phyloP scores from a whole-genome alignment of 2,113 vertebrate species.

The Psettodes erumei region DNA sequence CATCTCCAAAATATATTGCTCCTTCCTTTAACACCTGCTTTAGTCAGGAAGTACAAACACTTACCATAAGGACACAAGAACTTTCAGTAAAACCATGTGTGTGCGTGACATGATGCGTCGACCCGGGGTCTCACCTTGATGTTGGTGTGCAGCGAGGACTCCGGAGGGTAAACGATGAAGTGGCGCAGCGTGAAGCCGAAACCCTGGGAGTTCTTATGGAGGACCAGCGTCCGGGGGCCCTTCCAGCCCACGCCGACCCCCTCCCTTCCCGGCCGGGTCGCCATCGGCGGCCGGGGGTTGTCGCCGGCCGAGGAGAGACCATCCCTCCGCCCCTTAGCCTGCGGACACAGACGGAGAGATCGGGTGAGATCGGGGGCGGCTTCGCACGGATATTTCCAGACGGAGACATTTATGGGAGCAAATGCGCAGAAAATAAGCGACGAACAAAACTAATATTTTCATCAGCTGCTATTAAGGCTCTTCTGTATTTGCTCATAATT shows the following conservation, averaged over 20 bases:
- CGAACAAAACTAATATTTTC: neutral
- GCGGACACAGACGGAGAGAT: constrained; percentile 44
- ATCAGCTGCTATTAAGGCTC: neutral
- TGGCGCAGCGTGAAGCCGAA: constrained; percentile 97
- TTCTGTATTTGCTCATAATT: neutral
- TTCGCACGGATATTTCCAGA: too few species aligned
- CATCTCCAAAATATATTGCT: neutral
- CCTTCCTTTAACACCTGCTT: neutral
- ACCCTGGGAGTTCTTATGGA: constrained; percentile 91
- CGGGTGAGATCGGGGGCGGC: constrained; percentile 1
- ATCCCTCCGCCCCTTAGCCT: constrained; percentile 89
- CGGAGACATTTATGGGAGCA: neutral
- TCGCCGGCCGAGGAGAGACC: constrained; percentile 84
- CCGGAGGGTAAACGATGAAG: constrained; percentile 98
- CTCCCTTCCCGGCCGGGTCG: constrained; percentile 82
- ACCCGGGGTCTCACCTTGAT: constrained; percentile 86
- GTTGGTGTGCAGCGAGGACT: constrained; percentile 88
- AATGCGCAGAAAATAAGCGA: too few species aligned
- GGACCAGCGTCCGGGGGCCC: constrained; percentile 89
- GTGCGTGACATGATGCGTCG: too few species aligned
- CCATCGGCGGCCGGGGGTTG: constrained; percentile 84
- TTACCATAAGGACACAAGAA: neutral
- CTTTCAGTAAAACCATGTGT: neutral
- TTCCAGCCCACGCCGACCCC: constrained; percentile 86
- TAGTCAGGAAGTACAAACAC: neutral